Percentiles rank a stretch among this genome's conserved stretches.
phyloP scores from a whole-genome alignment of 2,888 invertebrate species.

The Lasioglossum malachurum region DNA sequence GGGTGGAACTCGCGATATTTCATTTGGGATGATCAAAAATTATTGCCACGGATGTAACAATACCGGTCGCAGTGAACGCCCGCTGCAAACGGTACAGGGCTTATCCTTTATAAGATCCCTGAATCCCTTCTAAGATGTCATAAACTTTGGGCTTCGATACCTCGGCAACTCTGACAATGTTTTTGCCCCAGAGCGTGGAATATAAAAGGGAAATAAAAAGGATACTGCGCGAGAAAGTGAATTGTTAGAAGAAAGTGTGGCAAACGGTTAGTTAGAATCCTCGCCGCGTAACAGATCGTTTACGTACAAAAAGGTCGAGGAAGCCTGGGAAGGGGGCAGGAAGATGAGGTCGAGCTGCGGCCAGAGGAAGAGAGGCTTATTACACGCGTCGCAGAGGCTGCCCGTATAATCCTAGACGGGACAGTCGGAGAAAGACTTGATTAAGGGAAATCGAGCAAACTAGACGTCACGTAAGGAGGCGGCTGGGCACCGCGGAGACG shows the following conservation, averaged over 20 bases:
- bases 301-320: constrained; percentile 19
- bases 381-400: constrained; percentile 16
- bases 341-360: constrained; percentile 29
- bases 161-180: too few relatives aligned
- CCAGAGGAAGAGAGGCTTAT: constrained; percentile 22
- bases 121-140: too few relatives aligned
- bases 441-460: constrained; percentile 64
- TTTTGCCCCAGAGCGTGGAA: too few relatives aligned
- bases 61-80: too few relatives aligned
- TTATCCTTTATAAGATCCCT: too few relatives aligned
- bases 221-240: not conserved
- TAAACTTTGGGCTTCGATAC: too few relatives aligned
- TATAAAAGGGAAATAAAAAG: too few relatives aligned
- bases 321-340: too few relatives aligned
- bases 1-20: too few relatives aligned
- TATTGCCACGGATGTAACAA: too few relatives aligned
- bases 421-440: constrained; percentile 50
- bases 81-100: too few relatives aligned
- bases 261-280: not conserved
- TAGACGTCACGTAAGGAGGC: constrained; percentile 67
- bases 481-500: constrained; percentile 32
- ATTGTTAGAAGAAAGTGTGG: not conserved
- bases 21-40: too few relatives aligned
- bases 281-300: not conserved
- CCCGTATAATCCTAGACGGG: constrained; percentile 43